These are phyloP conservation scores for Sphenodon punctatus DNA, from an alignment of 2,797 vertebrate genomes.

Conservation along the genomic window DNA sequence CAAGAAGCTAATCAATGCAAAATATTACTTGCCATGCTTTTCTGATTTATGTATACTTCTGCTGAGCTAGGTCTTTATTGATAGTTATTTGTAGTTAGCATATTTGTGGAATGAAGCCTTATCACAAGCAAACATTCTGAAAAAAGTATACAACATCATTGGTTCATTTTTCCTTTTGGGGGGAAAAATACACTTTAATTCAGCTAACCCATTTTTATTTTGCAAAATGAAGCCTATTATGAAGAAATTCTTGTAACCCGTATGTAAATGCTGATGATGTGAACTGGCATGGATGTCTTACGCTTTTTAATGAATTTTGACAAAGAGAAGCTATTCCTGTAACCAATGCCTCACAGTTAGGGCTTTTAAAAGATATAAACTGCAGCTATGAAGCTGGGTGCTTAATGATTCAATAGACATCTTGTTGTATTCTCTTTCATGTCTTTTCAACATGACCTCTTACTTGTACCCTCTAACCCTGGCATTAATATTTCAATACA, in stretches of 20 bases:
- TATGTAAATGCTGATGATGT: not conserved
- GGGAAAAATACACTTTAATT: too few relatives aligned
- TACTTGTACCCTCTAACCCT: conserved; percentile 47
- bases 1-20: not conserved
- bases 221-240: too few relatives aligned
- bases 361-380: conserved; percentile 6
- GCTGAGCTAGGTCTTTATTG: not conserved
- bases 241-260: not conserved
- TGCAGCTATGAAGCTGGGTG: not conserved
- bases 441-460: conserved; percentile 36
- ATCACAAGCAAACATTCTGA: not conserved
- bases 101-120: not conserved
- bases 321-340: not conserved
- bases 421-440: conserved; percentile 33
- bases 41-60: not conserved
- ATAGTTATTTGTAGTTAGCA: too few relatives aligned
- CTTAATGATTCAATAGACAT: not conserved
- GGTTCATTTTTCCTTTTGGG: not conserved
- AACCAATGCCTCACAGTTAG: not conserved
- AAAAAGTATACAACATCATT: fast-evolving
- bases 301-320: not conserved
- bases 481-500: conserved; percentile 67
- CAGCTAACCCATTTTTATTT: not conserved
- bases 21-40: not conserved
- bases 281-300: not conserved